Percentiles rank a stretch among this genome's conserved stretches.
phyloP scores from a whole-genome alignment of 2,113 vertebrate genomes.

The Solenodon paradoxus region DNA sequence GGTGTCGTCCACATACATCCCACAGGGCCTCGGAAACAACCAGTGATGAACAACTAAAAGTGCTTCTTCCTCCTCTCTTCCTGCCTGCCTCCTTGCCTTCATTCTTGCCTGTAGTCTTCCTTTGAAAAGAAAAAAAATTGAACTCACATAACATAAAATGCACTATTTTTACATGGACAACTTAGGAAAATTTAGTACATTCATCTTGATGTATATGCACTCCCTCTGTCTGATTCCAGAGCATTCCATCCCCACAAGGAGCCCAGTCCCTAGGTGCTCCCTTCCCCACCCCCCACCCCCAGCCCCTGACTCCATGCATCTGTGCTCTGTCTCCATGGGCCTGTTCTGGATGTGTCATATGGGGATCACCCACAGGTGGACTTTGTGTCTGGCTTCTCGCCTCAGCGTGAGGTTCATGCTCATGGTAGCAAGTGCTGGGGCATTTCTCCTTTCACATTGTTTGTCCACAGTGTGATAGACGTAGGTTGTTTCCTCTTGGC shows the following conservation, averaged over 20 bases:
- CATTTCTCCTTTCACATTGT: neutral
- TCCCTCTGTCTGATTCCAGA: neutral
- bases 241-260: neutral
- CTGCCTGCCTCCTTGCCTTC: neutral
- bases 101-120: neutral
- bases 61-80: neutral
- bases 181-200: neutral
- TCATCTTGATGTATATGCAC: too few species aligned
- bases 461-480: too few species aligned
- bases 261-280: fast-evolving
- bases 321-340: neutral
- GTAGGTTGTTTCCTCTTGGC: neutral
- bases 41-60: too few species aligned
- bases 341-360: neutral
- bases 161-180: neutral
- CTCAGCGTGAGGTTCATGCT: neutral
- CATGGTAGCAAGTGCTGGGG: fast-evolving
- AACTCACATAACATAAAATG: neutral
- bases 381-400: neutral
- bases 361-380: neutral
- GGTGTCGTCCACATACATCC: too few species aligned
- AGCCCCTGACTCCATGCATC: fast-evolving
- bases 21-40: too few species aligned
- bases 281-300: neutral
- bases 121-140: neutral